phyloP scores from a whole-genome alignment of 2,888 invertebrate species.

The Aricia artaxerxes region DNA sequence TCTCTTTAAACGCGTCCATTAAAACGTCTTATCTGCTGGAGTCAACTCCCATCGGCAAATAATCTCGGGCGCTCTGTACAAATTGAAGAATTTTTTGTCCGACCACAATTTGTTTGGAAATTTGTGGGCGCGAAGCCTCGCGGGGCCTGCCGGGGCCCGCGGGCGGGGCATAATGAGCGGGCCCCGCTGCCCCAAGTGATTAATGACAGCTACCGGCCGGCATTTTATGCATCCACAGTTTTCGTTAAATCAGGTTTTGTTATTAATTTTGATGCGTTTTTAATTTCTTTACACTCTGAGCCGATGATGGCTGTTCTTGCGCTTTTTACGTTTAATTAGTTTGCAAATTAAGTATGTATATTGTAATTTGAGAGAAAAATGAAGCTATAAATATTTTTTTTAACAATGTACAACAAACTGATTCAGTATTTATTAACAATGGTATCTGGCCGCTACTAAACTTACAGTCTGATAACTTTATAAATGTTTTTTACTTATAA shows the following conservation, averaged over 20 bases:
- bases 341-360: background rate
- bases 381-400: too few species aligned
- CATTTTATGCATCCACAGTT: background rate
- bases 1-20: slow-evolving; percentile 21
- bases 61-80: background rate
- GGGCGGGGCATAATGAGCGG: slow-evolving; percentile 23
- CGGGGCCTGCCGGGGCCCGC: background rate
- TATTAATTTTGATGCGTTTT: slow-evolving; percentile 21
- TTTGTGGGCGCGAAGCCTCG: slow-evolving; percentile 10
- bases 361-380: background rate
- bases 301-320: background rate
- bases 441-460: too few species aligned
- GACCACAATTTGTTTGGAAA: slow-evolving; percentile 31
- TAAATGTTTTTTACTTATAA: too few species aligned
- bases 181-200: slow-evolving; percentile 31
- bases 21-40: background rate
- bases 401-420: too few species aligned
- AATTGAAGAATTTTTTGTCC: slow-evolving; percentile 28
- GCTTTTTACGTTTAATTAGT: background rate
- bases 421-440: too few species aligned
- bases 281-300: slow-evolving; percentile 1
- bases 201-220: slow-evolving; percentile 31
- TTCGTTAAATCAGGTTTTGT: background rate
- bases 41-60: background rate
- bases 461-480: too few species aligned